Conservation (phyloP, 2,113 vertebrate genomes). For the Lepus europaeus region DNA sequence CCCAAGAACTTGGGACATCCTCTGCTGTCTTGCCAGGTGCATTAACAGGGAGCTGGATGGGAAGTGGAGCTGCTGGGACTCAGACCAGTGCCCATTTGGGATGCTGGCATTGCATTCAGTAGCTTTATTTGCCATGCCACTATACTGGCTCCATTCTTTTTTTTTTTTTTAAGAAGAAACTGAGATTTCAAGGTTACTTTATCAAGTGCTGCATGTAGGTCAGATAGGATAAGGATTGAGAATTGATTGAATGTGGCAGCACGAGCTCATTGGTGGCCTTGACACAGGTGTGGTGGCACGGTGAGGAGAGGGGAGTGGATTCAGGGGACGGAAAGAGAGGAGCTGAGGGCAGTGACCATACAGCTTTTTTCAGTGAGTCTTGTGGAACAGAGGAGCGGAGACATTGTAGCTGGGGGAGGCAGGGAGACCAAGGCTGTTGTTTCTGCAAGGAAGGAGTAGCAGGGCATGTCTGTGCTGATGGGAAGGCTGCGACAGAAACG, state of each 20-base stretch:
- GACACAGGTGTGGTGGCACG: background rate
- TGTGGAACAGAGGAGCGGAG: background rate
- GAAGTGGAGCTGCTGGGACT: too few species aligned
- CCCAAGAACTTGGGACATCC: too few species aligned
- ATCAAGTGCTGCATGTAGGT: background rate
- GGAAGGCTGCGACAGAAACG: background rate
- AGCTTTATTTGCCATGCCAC: too few species aligned
- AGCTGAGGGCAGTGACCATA: background rate
- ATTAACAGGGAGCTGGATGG: too few species aligned
- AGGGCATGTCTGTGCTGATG: background rate
- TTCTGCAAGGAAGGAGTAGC: background rate
- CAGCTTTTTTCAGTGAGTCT: background rate
- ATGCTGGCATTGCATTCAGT: too few species aligned
- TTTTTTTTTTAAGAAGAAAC: slow-evolving; percentile 40
- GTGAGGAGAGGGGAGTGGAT: background rate
- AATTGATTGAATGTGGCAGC: background rate
- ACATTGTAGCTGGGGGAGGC: background rate
- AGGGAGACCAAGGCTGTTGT: background rate
- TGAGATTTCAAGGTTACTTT: slow-evolving; percentile 12
- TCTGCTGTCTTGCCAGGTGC: too few species aligned
- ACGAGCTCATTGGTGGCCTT: background rate
- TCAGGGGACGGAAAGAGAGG: background rate
- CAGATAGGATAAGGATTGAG: background rate
- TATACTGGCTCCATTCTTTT: background rate
- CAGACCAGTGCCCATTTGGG: too few species aligned